Conservation (phyloP, 2,113 vertebrate genomes). For the Oryzias javanicus region DNA sequence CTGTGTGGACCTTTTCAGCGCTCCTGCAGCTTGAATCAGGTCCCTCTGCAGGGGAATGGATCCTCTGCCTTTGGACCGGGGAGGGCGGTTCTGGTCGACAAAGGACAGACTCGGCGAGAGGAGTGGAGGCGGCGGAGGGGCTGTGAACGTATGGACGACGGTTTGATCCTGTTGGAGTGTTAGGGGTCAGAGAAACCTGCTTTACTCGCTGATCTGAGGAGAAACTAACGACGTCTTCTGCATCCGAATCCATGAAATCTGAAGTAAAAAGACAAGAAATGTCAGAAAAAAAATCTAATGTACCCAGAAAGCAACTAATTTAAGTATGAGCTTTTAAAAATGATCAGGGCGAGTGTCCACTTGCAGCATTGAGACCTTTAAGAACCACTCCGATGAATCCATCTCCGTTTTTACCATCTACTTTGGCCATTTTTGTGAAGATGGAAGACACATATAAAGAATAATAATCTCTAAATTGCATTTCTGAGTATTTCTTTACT, state of each 20-base stretch:
- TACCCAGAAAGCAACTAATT: background rate
- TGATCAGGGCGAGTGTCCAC: too few species aligned
- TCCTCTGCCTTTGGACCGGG: background rate
- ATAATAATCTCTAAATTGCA: too few species aligned
- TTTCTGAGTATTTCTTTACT: too few species aligned
- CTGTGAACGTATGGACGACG: background rate
- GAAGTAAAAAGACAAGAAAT: slow-evolving; percentile 32
- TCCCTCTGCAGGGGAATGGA: background rate
- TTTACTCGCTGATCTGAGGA: slow-evolving; percentile 36
- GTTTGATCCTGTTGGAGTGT: background rate
- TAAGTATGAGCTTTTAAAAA: too few species aligned
- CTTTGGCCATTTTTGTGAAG: too few species aligned
- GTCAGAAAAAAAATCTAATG: background rate
- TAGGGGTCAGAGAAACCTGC: slow-evolving; percentile 1
- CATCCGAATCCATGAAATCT: slow-evolving; percentile 15
- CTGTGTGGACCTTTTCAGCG: background rate
- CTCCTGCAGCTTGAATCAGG: slow-evolving; percentile 1
- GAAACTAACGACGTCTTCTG: slow-evolving; percentile 20
- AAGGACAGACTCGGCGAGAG: background rate
- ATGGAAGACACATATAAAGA: too few species aligned
- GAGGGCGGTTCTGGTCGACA: slow-evolving; percentile 5
- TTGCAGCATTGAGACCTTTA: too few species aligned
- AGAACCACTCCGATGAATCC: too few species aligned
- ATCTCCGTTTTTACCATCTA: too few species aligned
- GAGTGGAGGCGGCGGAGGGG: background rate